Conservation (phyloP, 2,797 vertebrate genomes). For the Argentina silus region DNA sequence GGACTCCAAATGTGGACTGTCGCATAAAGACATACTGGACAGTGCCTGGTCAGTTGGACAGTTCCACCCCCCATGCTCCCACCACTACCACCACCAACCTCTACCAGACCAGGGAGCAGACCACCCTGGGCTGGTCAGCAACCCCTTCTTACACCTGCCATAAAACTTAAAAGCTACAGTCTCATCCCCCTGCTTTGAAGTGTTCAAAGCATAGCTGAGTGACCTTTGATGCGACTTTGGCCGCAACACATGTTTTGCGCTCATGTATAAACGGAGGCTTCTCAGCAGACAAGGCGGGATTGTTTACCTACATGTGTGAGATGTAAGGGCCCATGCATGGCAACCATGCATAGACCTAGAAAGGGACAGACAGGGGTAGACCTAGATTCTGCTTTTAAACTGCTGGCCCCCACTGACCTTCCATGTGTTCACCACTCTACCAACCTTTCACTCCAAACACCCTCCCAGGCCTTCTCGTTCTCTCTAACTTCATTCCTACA, state of each 20-base stretch:
- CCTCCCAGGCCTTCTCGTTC: neutral
- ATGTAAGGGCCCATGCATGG: slow-evolving; percentile 77
- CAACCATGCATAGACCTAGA: slow-evolving; percentile 75
- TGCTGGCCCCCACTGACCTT: slow-evolving; percentile 46
- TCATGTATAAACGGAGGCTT: slow-evolving; percentile 82
- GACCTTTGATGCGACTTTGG: slow-evolving; percentile 92
- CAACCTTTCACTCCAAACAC: neutral
- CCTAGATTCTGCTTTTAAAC: slow-evolving; percentile 64
- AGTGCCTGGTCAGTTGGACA: slow-evolving; percentile 73
- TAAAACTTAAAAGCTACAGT: slow-evolving; percentile 95
- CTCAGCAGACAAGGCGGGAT: slow-evolving; percentile 74
- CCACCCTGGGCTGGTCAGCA: slow-evolving; percentile 90
- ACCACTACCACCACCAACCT: slow-evolving; percentile 56
- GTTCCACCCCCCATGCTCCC: slow-evolving; percentile 27
- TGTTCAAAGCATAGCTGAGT: slow-evolving; percentile 89
- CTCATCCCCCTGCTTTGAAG: slow-evolving; percentile 90
- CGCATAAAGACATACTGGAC: slow-evolving; percentile 81
- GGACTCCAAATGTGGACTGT: slow-evolving; percentile 80
- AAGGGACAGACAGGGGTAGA: slow-evolving; percentile 57
- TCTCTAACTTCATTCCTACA: neutral
- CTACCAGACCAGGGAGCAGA: slow-evolving; percentile 78
- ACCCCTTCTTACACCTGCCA: slow-evolving; percentile 94
- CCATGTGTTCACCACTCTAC: slow-evolving; percentile 51
- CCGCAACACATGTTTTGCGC: slow-evolving; percentile 87
- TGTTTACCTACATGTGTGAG: slow-evolving; percentile 85